Evolutionary conservation across 1,140 invertebrate species (phyloP), one percentile per base, ranked within the genome.

Genomic region (Heliothis subflexa): DNA sequence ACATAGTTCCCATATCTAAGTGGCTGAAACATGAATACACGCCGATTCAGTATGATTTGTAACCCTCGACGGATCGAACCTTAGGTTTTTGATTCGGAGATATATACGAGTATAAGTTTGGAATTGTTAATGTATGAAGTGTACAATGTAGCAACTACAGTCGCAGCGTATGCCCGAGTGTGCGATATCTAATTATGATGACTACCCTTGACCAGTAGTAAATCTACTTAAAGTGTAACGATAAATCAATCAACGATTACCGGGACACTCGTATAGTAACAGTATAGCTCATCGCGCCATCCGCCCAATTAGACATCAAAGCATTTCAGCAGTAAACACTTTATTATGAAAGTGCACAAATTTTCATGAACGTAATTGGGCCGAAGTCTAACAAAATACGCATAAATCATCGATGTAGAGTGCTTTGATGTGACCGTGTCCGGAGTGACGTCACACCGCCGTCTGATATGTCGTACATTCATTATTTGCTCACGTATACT

Each of bases 241-340:
- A 85, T 91, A 91, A 91, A 91, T 93, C 89, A 87, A 84, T 91
- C 89, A 81, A 75, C 85, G 80, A 88, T 84, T 83, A 85, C 78
- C 68, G 57, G 62, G 47, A 78, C 59, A 66, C 49, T 64, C 59
- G 57, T 87, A 89, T 83, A 85, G 80, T 86, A 85, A 55, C 59
- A 66, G 45, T 64, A 66, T 76, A 84, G 76, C 79, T 79, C 81
- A 78, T 82, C 74, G 77, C 77, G 52, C 80, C 81, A 78, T 80
- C 78, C 82, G 79, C 86, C 88, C 87, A 93, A 93, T 93, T 93
- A 92, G 84, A 91, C 86, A 89, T 94, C 92, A 94, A 94, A 94
- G 91, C 57, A 78, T 78, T 83, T 79, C 79, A 85, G 73, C 78
- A 82, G 86, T 86, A 85, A 90, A 87, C 84, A 88, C 85, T 91